phyloP scores from a whole-genome alignment of 2,113 vertebrate genomes.

The Paedocypris sp. region DNA sequence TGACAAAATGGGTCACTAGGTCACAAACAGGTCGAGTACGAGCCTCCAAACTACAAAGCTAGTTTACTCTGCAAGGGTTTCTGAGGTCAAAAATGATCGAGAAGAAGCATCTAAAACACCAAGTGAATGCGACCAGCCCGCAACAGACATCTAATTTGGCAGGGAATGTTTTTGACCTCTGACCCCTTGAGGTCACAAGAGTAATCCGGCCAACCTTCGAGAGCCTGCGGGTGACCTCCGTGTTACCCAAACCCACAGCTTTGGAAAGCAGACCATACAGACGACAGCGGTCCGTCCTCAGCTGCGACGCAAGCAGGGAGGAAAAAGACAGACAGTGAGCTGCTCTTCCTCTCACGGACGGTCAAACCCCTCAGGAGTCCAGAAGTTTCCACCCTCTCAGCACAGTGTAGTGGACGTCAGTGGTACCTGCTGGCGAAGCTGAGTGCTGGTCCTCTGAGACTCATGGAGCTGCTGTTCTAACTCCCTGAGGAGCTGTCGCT shows the following conservation, averaged over 20 bases:
- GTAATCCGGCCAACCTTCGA: constrained; percentile 50
- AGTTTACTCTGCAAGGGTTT: constrained; percentile 19
- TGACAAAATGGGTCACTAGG: not conserved
- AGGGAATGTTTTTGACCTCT: constrained; percentile 12
- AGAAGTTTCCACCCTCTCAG: too few relatives aligned
- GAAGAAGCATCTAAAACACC: too few relatives aligned
- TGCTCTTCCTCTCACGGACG: not conserved
- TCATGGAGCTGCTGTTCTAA: constrained; percentile 82
- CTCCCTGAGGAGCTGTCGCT: constrained; percentile 76
- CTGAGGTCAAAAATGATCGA: constrained; percentile 19
- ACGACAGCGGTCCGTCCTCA: constrained; percentile 35
- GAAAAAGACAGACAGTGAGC: constrained; percentile 40
- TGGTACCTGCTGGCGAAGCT: constrained; percentile 80
- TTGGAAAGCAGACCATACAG: constrained; percentile 48
- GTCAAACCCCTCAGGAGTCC: not conserved
- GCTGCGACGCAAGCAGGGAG: constrained; percentile 46
- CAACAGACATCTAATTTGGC: not conserved
- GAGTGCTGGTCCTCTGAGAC: constrained; percentile 67
- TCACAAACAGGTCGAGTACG: too few relatives aligned
- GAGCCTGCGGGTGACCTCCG: constrained; percentile 46
- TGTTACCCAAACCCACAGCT: constrained; percentile 37
- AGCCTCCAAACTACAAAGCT: too few relatives aligned
- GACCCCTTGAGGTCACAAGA: constrained; percentile 15
- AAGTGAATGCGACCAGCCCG: too few relatives aligned
- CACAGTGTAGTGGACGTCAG: too few relatives aligned